Evolutionary conservation across 2,797 vertebrate species (phyloP).

Genomic region (Acanthurus tractus): DNA sequence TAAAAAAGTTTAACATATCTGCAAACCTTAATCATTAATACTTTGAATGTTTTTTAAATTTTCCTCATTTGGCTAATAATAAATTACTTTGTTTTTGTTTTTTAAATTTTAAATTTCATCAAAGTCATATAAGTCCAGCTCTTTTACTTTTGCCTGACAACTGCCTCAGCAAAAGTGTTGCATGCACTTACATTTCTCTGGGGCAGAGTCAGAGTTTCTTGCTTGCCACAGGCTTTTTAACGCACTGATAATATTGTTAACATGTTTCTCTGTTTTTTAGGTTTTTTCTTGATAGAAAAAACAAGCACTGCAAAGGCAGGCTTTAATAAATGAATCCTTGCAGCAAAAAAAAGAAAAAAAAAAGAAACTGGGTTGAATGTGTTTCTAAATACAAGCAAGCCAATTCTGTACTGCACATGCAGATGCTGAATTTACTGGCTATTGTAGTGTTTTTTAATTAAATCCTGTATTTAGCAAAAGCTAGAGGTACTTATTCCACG

Average conservation of each 20-base stretch:
- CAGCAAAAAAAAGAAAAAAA: background rate
- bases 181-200: background rate
- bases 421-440: background rate
- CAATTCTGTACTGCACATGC: background rate
- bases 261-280: background rate
- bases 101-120: too few species aligned
- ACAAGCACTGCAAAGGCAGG: background rate
- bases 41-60: too few species aligned
- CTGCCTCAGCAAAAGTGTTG: background rate
- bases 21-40: too few species aligned
- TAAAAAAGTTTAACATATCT: too few species aligned
- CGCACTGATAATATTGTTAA: background rate
- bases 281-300: background rate
- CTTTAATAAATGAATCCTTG: background rate
- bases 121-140: too few species aligned
- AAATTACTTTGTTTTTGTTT: too few species aligned
- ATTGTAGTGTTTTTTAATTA: background rate
- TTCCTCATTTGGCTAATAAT: too few species aligned
- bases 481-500: too few species aligned
- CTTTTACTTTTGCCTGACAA: too few species aligned
- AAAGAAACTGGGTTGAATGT: background rate
- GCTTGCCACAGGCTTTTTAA: background rate
- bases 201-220: background rate
- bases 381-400: background rate
- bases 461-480: background rate